Conservation (phyloP, 2,113 vertebrate species). For the Tupaia chinensis region DNA sequence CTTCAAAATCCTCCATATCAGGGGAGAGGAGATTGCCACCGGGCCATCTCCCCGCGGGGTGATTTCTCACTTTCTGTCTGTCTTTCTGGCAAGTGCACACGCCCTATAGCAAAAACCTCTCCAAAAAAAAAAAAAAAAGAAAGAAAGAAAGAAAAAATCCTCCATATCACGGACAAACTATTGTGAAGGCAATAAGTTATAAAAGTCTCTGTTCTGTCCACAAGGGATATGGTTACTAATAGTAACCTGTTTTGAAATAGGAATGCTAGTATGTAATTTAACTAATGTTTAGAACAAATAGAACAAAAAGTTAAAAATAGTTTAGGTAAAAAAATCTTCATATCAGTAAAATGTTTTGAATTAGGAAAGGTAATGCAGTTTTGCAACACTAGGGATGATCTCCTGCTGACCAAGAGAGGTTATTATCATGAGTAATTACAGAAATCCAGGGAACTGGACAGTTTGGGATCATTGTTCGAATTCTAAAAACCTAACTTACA, state of each 20-base stretch:
- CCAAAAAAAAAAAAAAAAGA: too few species aligned
- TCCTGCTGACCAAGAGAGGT: background rate
- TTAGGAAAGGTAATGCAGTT: background rate
- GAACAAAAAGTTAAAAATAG: background rate
- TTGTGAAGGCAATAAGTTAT: background rate
- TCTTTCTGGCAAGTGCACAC: too few species aligned
- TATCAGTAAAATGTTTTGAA: constrained; percentile 29
- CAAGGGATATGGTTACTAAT: constrained; percentile 2
- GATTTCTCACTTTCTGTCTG: too few species aligned
- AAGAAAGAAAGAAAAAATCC: background rate
- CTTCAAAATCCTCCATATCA: background rate
- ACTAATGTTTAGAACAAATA: constrained; percentile 45
- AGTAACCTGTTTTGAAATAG: constrained; percentile 20
- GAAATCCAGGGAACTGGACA: constrained; percentile 34
- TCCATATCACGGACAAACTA: constrained; percentile 5
- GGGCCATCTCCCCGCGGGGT: too few species aligned
- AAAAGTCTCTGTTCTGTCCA: constrained; percentile 39
- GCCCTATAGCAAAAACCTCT: too few species aligned
- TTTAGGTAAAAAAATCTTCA: constrained; percentile 41
- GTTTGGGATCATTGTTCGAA: constrained; percentile 15
- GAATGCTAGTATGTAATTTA: background rate
- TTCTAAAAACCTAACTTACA: background rate
- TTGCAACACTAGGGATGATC: constrained; percentile 44
- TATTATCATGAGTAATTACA: constrained; percentile 50
- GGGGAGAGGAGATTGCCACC: background rate